Evolutionary conservation across 2,888 invertebrate species (phyloP).

Genomic region (Protonemura montana): DNA sequence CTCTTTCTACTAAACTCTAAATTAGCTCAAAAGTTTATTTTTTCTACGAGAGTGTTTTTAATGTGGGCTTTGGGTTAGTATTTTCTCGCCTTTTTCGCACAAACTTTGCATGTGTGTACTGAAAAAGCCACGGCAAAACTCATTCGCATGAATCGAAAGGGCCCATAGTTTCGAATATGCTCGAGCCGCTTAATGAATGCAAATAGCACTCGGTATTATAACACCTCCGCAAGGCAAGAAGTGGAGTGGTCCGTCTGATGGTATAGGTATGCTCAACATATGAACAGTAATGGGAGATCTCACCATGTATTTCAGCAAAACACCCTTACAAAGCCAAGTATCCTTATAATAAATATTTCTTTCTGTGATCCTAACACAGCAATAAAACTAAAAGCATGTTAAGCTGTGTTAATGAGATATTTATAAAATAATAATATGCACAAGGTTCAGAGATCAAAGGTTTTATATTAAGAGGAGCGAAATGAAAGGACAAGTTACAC

Average conservation of each 20-base stretch:
- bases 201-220: background rate
- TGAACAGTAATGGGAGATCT: background rate
- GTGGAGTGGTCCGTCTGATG: background rate
- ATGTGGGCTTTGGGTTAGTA: too few species aligned
- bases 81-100: too few species aligned
- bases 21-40: too few species aligned
- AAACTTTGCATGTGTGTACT: too few species aligned
- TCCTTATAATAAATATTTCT: background rate
- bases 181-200: background rate
- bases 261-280: background rate
- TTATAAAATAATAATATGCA: background rate
- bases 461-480: background rate
- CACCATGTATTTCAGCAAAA: too few species aligned
- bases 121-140: background rate
- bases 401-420: background rate
- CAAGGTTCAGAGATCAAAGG: background rate
- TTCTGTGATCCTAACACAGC: background rate
- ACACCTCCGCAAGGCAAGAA: background rate
- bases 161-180: background rate
- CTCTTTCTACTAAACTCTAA: too few species aligned
- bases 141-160: background rate
- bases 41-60: too few species aligned
- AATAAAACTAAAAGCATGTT: background rate
- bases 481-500: background rate
- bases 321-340: background rate